Evolutionary conservation across 1,140 invertebrate species (phyloP).

Genomic region (Bombus superbus): DNA sequence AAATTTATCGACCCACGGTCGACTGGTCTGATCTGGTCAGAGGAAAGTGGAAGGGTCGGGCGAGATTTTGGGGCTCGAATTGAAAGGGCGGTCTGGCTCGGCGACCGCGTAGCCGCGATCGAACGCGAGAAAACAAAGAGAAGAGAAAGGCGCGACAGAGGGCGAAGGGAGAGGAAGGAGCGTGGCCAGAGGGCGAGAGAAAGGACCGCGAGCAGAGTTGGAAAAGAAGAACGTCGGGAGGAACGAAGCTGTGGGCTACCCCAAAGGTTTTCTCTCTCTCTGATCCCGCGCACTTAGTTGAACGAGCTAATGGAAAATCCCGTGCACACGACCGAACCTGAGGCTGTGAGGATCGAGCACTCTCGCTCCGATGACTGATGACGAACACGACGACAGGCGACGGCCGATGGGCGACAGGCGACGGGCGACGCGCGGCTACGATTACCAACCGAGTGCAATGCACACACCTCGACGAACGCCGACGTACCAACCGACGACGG

Average conservation of each 20-base stretch:
- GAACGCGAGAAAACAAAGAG: constrained; percentile 4
- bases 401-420: neutral
- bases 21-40: neutral
- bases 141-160: neutral
- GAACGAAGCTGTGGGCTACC: constrained; percentile 2
- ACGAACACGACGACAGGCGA: constrained; percentile 50
- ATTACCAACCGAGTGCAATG: constrained; percentile 23
- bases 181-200: neutral
- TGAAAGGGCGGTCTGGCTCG: no score
- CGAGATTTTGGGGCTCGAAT: neutral
- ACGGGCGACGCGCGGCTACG: constrained; percentile 12
- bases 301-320: constrained; percentile 69
- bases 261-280: constrained; percentile 55
- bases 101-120: neutral
- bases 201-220: neutral
- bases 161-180: neutral
- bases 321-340: constrained; percentile 62
- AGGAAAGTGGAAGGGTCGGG: neutral
- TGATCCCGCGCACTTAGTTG: constrained; percentile 70
- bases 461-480: constrained; percentile 32
- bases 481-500: neutral
- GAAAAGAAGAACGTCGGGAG: constrained; percentile 12
- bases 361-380: constrained; percentile 59
- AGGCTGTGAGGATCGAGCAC: constrained; percentile 53
- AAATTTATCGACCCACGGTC: neutral